Evolutionary conservation across 2,113 vertebrate species (phyloP), one percentile per base, ranked within the genome.

Genomic region (Scolopax mira): DNA sequence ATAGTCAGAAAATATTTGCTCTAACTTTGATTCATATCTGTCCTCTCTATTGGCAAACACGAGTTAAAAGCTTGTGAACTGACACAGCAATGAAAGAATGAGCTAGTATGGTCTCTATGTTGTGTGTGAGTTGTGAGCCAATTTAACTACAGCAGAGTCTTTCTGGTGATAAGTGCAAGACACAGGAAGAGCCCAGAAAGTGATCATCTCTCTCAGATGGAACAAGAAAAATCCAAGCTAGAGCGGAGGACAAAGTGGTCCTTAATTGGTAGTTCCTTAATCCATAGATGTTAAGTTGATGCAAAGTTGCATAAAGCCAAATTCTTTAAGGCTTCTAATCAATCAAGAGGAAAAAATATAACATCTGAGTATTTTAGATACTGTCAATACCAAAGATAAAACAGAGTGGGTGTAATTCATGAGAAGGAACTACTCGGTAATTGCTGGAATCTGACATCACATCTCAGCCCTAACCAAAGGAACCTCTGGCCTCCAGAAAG

Each of bases 1-100:
- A 79, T 23, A 85, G 54, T 69, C 79, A 85, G 60, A 93, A 95
- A 88, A 82, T 88, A 93, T 79, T 91, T 93, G 84, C 85, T 79
- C 42, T 88, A 62, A 49, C 75, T 89, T 93, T 89, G 75, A 89
- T 78, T 81, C 74, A 28, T 91, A 82, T 88, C 75, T 73, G n/a
- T 35, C 54, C 54, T 70, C 61, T 67, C 70, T 49, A 81, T 51
- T 69, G 60, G 70, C 85, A 85, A 93, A 91, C 81, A 79, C 23
- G 58, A 77, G 70, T 58, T 78, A 93, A 88, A 85, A 62, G 80
- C 80, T 78, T 78, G 52, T 46, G 73, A 93, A 66, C 46, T 55
- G 57, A 75, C 51, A 75, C 7, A 66, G 62, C 42, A 82, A 64
- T 44, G 71, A 79, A 79, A 73, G 54, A 81, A 48, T 8, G 39